Conservation (phyloP, 2,797 vertebrate genomes). For the Phrynocephalus guinanensis region DNA sequence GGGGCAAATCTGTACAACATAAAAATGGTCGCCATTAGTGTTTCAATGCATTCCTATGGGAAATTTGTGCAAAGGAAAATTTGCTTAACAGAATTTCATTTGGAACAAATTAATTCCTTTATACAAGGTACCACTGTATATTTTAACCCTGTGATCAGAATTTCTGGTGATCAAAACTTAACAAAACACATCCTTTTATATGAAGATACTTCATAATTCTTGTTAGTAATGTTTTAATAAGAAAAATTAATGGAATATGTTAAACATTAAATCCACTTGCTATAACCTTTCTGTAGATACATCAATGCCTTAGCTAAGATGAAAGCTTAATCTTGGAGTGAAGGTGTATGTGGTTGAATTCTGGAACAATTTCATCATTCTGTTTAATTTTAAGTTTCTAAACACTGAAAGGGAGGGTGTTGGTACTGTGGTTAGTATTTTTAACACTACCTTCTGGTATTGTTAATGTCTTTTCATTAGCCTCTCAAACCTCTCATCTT, state of each 20-base stretch:
- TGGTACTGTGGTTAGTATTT: neutral
- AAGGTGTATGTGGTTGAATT: neutral
- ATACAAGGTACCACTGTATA: neutral
- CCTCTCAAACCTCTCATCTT: neutral
- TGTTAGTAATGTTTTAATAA: neutral
- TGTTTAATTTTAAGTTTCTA: neutral
- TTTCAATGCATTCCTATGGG: too few relatives aligned
- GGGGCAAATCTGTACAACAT: too few relatives aligned
- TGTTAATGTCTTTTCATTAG: neutral
- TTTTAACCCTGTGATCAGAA: neutral
- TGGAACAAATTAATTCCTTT: too few relatives aligned
- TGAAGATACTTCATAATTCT: neutral
- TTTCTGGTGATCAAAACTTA: neutral
- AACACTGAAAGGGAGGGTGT: neutral
- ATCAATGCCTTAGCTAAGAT: neutral
- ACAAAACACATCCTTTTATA: neutral
- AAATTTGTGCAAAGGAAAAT: too few relatives aligned
- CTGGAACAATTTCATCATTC: neutral
- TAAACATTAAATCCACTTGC: neutral
- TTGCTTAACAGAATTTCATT: too few relatives aligned
- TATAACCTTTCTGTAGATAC: neutral
- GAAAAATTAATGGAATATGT: neutral
- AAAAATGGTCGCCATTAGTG: too few relatives aligned
- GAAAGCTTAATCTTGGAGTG: neutral
- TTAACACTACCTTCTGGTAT: neutral